phyloP scores from a whole-genome alignment of 64 coral and sea anemone genomes.

The Anthopleura sola region DNA sequence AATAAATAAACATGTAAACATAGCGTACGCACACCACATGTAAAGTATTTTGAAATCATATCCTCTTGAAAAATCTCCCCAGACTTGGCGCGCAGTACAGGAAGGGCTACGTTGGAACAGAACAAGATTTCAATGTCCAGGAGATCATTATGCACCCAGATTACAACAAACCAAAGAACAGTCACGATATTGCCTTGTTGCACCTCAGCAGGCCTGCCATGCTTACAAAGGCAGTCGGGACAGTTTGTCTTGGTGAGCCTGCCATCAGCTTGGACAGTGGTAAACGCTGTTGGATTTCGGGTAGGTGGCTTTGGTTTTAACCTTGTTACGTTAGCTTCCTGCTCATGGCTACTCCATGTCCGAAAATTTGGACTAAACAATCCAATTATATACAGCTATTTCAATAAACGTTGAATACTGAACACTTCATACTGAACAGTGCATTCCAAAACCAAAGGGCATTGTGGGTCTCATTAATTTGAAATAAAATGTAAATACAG shows the following conservation, averaged over 20 bases:
- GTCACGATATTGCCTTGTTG: neutral
- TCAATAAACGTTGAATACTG: too few species aligned
- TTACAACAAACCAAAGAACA: neutral
- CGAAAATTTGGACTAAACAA: too few species aligned
- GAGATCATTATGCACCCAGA: neutral
- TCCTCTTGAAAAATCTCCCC: neutral
- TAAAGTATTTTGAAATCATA: too few species aligned
- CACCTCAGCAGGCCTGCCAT: neutral
- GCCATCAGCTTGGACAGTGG: neutral
- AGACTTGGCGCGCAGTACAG: neutral
- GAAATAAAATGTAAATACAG: too few species aligned
- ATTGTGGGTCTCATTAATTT: too few species aligned
- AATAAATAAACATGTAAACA: too few species aligned
- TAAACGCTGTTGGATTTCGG: conserved; percentile 4
- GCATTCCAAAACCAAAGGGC: too few species aligned
- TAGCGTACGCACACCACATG: too few species aligned
- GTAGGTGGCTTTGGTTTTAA: neutral
- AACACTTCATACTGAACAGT: too few species aligned
- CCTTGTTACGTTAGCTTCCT: too few species aligned
- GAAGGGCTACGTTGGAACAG: neutral
- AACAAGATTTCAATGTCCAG: neutral
- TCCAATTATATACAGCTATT: too few species aligned
- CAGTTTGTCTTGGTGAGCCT: neutral
- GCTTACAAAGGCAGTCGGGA: conserved; percentile 1
- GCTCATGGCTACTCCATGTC: too few species aligned